A percentile compares a stretch with the other conserved stretches of the same genome.
phyloP scores from a whole-genome alignment of 2,888 invertebrate genomes.

The Ophioninae sp. region DNA sequence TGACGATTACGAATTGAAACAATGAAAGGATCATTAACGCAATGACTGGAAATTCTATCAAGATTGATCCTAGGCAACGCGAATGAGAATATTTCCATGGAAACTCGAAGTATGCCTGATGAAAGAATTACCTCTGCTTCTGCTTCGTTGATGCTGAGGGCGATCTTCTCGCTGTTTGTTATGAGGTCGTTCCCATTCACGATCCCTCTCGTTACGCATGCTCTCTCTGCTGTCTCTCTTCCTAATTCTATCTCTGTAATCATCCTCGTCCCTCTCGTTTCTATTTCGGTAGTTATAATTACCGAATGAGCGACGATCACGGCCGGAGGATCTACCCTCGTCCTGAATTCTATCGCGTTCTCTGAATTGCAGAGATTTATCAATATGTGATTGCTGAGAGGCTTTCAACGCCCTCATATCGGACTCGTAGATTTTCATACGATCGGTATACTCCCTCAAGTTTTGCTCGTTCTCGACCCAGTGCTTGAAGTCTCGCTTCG shows the following conservation, averaged over 20 bases:
- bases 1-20: background rate
- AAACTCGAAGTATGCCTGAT: background rate
- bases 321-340: conserved; percentile 64
- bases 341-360: conserved; percentile 60
- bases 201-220: conserved; percentile 68
- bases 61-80: background rate
- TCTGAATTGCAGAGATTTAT: conserved; percentile 31
- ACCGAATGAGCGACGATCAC: conserved; percentile 68
- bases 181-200: conserved; percentile 64
- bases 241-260: conserved; percentile 65
- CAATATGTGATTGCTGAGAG: conserved; percentile 9
- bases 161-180: conserved; percentile 66
- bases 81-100: background rate
- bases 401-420: conserved; percentile 58
- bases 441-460: conserved; percentile 75
- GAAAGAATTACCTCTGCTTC: conserved; percentile 67
- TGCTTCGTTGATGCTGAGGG: conserved; percentile 61
- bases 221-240: conserved; percentile 64
- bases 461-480: conserved; percentile 79
- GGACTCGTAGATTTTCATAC: conserved; percentile 70
- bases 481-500: conserved; percentile 73
- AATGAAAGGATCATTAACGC: background rate
- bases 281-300: conserved; percentile 63
- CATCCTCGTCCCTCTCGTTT: conserved; percentile 71
- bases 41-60: conserved; percentile 3